Evolutionary conservation across 2,888 invertebrate genomes (phyloP).

Genomic region (Drosophila bunnanda): DNA sequence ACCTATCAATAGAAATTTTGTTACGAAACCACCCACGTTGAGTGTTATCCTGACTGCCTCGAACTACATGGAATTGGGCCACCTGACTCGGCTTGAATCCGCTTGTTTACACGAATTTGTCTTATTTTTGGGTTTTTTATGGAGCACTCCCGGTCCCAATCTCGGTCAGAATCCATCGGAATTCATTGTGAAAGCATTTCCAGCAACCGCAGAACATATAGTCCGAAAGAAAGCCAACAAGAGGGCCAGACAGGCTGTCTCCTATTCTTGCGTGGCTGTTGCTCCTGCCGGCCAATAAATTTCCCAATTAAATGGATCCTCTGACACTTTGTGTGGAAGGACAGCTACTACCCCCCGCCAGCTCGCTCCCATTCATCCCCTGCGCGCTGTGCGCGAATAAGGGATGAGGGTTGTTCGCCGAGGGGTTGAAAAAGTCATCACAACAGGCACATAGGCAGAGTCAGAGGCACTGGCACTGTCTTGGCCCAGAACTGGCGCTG

Average conservation of each 20-base stretch:
- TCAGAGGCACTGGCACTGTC: conserved; percentile 53
- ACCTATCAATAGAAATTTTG: conserved; percentile 58
- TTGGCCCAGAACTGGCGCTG: conserved; percentile 74
- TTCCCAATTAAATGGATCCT: conserved; percentile 82
- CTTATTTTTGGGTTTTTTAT: conserved; percentile 44
- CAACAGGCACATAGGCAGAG: conserved; percentile 8
- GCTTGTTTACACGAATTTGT: conserved; percentile 68
- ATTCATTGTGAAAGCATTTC: conserved; percentile 66
- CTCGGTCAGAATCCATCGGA: conserved; percentile 1
- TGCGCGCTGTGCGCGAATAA: conserved; percentile 42
- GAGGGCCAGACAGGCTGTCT: conserved; percentile 74
- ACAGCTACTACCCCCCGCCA: conserved; percentile 68
- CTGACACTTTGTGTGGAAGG: conserved; percentile 78
- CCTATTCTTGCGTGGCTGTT: conserved; percentile 40
- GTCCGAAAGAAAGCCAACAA: conserved; percentile 67
- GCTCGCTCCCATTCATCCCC: conserved; percentile 41
- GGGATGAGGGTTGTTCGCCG: conserved; percentile 75
- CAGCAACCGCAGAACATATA: conserved; percentile 72
- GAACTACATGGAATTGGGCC: conserved; percentile 49
- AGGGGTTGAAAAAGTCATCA: conserved; percentile 69
- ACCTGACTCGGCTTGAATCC: conserved; percentile 52
- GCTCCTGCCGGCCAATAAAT: conserved; percentile 76
- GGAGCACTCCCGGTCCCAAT: conserved; percentile 32
- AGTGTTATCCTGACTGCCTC: conserved; percentile 11
- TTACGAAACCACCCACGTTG: conserved; percentile 66